These are phyloP conservation scores for Prietella phreatophila DNA, from an alignment of 2,113 vertebrate genomes.

Conservation along the genomic window DNA sequence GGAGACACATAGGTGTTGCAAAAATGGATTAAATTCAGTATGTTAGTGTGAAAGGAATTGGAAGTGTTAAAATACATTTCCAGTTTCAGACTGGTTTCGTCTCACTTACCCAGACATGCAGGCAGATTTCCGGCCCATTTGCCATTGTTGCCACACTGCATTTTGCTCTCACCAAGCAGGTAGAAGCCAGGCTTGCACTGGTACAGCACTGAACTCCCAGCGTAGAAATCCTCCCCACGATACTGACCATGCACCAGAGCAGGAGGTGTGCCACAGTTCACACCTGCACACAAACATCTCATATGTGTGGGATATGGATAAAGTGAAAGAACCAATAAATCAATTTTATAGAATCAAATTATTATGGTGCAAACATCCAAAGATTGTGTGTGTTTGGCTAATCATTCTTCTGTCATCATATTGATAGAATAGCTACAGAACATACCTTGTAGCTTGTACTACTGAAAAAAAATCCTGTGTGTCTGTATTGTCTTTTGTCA, in stretches of 20 bases:
- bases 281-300: slow-evolving; percentile 69
- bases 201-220: slow-evolving; percentile 84
- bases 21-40: background rate
- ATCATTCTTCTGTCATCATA: background rate
- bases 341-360: background rate
- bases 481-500: slow-evolving; percentile 2
- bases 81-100: background rate
- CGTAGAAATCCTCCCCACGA: slow-evolving; percentile 82
- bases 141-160: slow-evolving; percentile 86
- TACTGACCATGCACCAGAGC: slow-evolving; percentile 86
- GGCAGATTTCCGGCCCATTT: slow-evolving; percentile 87
- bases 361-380: background rate
- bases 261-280: slow-evolving; percentile 85
- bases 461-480: background rate
- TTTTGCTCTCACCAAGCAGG: slow-evolving; percentile 86
- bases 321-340: background rate
- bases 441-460: background rate
- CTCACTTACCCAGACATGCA: slow-evolving; percentile 84
- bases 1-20: background rate
- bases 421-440: background rate
- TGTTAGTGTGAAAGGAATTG: background rate
- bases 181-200: slow-evolving; percentile 91
- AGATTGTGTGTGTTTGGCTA: background rate
- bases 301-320: background rate
- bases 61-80: background rate